Evolutionary conservation across 2,888 invertebrate species (phyloP).

Genomic region (Phortica okadai): DNA sequence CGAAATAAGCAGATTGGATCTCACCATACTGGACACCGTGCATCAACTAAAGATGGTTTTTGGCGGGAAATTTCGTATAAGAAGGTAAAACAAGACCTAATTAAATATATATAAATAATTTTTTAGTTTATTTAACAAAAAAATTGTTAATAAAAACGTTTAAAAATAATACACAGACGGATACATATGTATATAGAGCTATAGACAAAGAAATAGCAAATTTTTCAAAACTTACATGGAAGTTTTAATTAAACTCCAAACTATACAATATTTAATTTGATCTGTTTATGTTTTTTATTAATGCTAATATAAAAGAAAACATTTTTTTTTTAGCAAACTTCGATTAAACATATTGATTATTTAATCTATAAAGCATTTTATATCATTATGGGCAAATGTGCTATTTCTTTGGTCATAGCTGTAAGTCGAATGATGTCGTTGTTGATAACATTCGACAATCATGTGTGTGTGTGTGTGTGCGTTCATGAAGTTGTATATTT

Average conservation of each 20-base stretch:
- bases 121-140: conserved; percentile 9
- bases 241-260: no score
- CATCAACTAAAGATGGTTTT: conserved; percentile 76
- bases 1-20: conserved; percentile 65
- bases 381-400: no score
- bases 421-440: background rate
- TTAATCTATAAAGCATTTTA: no score
- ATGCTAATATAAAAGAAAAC: no score
- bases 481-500: background rate
- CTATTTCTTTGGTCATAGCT: no score
- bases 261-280: no score
- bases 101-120: conserved; percentile 36
- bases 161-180: background rate
- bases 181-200: background rate
- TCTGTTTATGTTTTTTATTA: no score
- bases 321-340: no score
- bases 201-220: no score
- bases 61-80: conserved; percentile 77
- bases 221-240: no score
- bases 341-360: no score
- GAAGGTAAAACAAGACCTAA: conserved; percentile 70
- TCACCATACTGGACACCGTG: conserved; percentile 69
- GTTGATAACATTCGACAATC: background rate
- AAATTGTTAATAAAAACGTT: background rate
- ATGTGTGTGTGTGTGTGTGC: background rate